Percentiles rank a stretch among this genome's conserved stretches.
These are phyloP conservation scores for Leucozona laternaria DNA, from an alignment of 2,888 invertebrate genomes.

Conservation along the genomic window DNA sequence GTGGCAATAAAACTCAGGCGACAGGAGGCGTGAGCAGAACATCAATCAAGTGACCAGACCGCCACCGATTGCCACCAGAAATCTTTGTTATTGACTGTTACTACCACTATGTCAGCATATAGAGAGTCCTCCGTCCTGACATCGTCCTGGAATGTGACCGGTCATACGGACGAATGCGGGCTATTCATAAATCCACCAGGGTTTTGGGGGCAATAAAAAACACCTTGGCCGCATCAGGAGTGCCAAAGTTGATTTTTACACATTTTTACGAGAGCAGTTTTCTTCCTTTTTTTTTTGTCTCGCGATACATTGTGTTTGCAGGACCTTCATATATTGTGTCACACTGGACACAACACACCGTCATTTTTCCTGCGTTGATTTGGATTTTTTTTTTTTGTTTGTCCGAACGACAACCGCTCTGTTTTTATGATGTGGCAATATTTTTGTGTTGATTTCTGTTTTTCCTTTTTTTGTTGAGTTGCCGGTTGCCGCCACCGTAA, in stretches of 20 bases:
- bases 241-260: slow-evolving; percentile 60
- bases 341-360: slow-evolving; percentile 25
- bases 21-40: slow-evolving; percentile 61
- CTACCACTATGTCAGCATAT: slow-evolving; percentile 48
- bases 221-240: slow-evolving; percentile 62
- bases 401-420: slow-evolving; percentile 25
- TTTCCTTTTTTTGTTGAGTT: slow-evolving; percentile 18
- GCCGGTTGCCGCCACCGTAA: slow-evolving; percentile 48
- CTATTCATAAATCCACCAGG: slow-evolving; percentile 71
- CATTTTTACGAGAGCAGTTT: slow-evolving; percentile 45
- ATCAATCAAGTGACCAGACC: slow-evolving; percentile 74
- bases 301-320: not conserved
- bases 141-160: slow-evolving; percentile 20
- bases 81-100: slow-evolving; percentile 73
- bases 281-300: slow-evolving; percentile 38
- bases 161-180: slow-evolving; percentile 5
- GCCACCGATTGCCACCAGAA: slow-evolving; percentile 75
- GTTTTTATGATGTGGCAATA: slow-evolving; percentile 75
- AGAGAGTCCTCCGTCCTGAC: not conserved
- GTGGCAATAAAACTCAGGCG: slow-evolving; percentile 66
- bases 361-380: slow-evolving; percentile 50
- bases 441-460: slow-evolving; percentile 60
- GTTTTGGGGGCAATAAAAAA: slow-evolving; percentile 70
- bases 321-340: slow-evolving; percentile 10
- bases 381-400: slow-evolving; percentile 9